A percentile compares a stretch with the other conserved stretches of the same genome.
Evolutionary conservation across 2,888 invertebrate genomes (phyloP).

Genomic region (Lasioglossum marginatum): DNA sequence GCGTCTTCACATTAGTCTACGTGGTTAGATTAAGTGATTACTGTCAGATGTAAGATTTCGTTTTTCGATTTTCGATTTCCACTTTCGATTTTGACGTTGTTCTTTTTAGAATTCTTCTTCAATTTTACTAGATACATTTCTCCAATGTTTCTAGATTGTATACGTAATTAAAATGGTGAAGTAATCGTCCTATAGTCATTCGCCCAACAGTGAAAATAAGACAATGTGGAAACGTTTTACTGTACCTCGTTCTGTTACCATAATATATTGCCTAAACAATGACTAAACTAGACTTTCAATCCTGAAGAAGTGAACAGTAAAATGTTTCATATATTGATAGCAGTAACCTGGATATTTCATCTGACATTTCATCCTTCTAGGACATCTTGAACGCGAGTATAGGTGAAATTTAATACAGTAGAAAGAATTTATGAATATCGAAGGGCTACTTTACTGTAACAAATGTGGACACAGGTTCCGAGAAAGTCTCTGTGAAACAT

Average conservation of each 20-base stretch:
- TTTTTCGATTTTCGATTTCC: too few species aligned
- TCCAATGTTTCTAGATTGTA: not conserved
- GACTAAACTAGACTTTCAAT: not conserved
- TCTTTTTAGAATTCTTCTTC: not conserved
- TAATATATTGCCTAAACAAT: not conserved
- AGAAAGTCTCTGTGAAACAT: not conserved
- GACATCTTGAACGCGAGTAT: not conserved
- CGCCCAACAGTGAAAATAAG: not conserved
- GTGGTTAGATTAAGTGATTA: not conserved
- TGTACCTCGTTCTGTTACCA: not conserved
- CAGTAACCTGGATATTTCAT: not conserved
- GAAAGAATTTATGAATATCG: too few species aligned
- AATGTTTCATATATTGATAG: not conserved
- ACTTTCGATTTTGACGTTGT: not conserved
- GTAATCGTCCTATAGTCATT: not conserved
- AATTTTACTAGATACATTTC: not conserved
- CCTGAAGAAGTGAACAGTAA: not conserved
- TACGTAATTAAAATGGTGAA: not conserved
- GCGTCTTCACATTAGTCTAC: not conserved
- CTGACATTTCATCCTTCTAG: not conserved
- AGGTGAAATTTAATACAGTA: not conserved
- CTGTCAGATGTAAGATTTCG: too few species aligned
- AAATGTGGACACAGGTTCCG: slow-evolving; percentile 3
- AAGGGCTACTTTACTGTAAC: not conserved
- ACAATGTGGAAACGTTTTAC: not conserved